Conservation (phyloP, 2,888 invertebrate genomes). For the Orthosia cruda region DNA sequence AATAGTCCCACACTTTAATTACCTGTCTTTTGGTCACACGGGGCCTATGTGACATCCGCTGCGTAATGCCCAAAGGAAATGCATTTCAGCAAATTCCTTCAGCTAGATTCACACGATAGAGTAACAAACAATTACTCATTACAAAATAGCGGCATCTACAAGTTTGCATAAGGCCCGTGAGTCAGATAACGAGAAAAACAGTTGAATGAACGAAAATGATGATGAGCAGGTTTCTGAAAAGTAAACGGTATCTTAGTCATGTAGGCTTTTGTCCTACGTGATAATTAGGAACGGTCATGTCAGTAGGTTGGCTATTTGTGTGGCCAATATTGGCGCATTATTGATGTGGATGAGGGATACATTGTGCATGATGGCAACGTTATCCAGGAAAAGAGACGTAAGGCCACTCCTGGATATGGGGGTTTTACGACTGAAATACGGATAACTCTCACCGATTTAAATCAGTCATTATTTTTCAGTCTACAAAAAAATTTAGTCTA, state of each 20-base stretch:
- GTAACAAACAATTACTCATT: constrained; percentile 49
- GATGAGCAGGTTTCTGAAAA: constrained; percentile 46
- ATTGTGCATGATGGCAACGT: too few species aligned
- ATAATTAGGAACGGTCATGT: constrained; percentile 12
- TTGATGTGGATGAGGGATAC: neutral
- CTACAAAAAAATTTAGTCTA: neutral
- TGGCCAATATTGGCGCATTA: constrained; percentile 30
- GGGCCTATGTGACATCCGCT: constrained; percentile 65
- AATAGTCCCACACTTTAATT: neutral
- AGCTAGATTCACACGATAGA: constrained; percentile 54
- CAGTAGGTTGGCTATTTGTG: constrained; percentile 16
- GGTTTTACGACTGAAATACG: neutral
- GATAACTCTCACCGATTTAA: neutral
- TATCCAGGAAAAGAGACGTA: too few species aligned
- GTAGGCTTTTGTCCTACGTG: constrained; percentile 62
- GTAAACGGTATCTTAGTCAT: constrained; percentile 64
- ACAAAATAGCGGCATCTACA: constrained; percentile 52
- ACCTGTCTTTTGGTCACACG: constrained; percentile 2
- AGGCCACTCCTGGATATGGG: neutral
- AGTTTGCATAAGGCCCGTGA: constrained; percentile 39
- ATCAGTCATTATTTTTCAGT: neutral
- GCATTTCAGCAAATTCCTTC: constrained; percentile 66
- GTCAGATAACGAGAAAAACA: constrained; percentile 54
- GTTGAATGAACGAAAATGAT: constrained; percentile 60
- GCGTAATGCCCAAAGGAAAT: constrained; percentile 54